Evolutionary conservation across 2,113 vertebrate species (phyloP).

Genomic region (Chlorodrepanis virens): DNA sequence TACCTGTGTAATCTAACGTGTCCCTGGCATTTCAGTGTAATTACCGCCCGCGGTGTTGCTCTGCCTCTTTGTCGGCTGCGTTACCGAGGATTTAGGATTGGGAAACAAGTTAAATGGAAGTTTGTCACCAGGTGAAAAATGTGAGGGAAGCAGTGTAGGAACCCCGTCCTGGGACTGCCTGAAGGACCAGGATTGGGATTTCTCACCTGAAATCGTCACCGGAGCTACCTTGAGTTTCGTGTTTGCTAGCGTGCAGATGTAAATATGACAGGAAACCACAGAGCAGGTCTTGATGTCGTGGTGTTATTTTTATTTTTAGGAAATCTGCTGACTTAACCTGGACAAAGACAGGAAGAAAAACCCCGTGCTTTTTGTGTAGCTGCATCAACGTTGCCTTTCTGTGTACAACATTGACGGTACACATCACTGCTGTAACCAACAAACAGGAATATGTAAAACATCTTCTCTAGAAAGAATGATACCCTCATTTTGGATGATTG

Average conservation of each 20-base stretch:
- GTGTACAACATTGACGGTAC: fast-evolving
- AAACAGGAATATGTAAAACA: not conserved
- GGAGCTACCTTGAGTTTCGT: not conserved
- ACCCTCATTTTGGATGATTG: not conserved
- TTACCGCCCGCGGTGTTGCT: no score
- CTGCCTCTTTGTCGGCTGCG: not conserved
- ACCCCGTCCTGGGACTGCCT: not conserved
- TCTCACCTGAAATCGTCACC: not conserved
- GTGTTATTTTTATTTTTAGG: conserved; percentile 1
- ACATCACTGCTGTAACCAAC: not conserved
- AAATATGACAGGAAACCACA: not conserved
- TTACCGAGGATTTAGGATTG: fast-evolving
- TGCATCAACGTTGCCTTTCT: not conserved
- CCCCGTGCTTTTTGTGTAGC: fast-evolving
- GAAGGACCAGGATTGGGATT: not conserved
- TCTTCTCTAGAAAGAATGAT: not conserved
- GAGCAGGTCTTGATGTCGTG: not conserved
- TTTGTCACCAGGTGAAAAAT: not conserved
- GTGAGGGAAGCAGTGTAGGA: fast-evolving
- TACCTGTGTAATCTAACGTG: fast-evolving
- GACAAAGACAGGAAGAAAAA: not conserved
- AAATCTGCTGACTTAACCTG: not conserved
- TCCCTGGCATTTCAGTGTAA: fast-evolving
- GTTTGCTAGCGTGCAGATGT: not conserved
- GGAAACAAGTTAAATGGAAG: fast-evolving